Conservation (phyloP, 2,888 invertebrate genomes). For the Zaprionus obscuricornis region DNA sequence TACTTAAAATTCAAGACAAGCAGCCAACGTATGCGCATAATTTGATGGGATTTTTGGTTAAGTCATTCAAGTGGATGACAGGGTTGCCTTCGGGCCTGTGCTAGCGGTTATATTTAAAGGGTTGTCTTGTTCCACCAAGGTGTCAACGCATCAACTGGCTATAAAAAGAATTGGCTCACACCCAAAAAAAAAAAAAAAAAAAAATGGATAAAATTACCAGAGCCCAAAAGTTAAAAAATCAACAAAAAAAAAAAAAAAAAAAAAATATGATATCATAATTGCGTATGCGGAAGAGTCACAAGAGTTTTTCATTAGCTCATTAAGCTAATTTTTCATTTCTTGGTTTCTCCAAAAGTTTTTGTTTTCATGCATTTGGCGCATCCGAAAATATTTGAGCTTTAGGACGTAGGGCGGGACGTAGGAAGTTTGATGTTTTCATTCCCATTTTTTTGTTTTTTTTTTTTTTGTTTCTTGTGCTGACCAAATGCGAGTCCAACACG, state of each 20-base stretch:
- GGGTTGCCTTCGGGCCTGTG: conserved; percentile 2
- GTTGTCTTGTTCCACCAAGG: conserved; percentile 37
- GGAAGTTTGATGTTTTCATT: conserved; percentile 35
- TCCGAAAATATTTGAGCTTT: no score
- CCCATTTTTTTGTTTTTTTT: no score
- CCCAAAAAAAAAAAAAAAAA: conserved; percentile 23
- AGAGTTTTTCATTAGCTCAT: conserved; percentile 19
- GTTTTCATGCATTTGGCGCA: conserved; percentile 52
- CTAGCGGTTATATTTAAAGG: background rate
- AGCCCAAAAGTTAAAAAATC: no score
- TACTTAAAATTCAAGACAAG: conserved; percentile 68
- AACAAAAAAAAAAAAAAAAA: conserved; percentile 10
- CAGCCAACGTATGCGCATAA: conserved; percentile 66
- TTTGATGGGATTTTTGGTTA: conserved; percentile 75
- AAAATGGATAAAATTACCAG: no score
- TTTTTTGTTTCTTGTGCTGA: no score
- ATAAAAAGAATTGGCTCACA: conserved; percentile 51
- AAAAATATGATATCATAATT: conserved; percentile 44
- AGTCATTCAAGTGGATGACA: conserved; percentile 63
- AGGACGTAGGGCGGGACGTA: no score
- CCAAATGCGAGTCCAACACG: conserved; percentile 63
- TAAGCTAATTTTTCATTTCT: conserved; percentile 10
- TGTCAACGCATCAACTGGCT: conserved; percentile 50
- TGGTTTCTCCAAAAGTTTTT: no score
- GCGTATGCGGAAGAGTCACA: background rate